A percentile compares a stretch with the other conserved stretches of the same genome.
Evolutionary conservation across 2,113 vertebrate species (phyloP).

Genomic region (Colossoma macropomum): DNA sequence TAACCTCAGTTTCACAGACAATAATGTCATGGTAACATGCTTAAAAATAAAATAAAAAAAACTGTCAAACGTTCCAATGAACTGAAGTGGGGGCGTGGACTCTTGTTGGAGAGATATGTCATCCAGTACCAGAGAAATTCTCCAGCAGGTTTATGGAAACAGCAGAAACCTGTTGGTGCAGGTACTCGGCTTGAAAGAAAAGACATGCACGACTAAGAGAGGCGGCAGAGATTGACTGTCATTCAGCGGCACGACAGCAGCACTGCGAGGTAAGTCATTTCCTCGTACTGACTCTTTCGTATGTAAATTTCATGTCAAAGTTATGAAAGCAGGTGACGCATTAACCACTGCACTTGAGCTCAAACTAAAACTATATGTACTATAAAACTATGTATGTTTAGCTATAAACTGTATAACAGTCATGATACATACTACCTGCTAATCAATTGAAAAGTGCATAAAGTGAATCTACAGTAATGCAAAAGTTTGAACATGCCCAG

Average conservation of each 20-base stretch:
- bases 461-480: too few species aligned
- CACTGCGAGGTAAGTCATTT: not conserved
- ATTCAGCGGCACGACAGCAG: not conserved
- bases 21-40: not conserved
- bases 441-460: too few species aligned
- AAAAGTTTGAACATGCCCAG: too few species aligned
- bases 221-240: not conserved
- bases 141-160: conserved; percentile 48
- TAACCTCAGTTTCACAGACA: not conserved
- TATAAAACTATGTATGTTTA: too few species aligned
- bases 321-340: not conserved
- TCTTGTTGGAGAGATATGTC: not conserved
- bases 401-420: too few species aligned
- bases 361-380: too few species aligned
- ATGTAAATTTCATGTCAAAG: not conserved
- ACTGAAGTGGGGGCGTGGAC: not conserved
- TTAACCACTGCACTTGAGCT: not conserved
- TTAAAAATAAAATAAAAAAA: not conserved
- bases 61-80: conserved; percentile 1
- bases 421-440: too few species aligned
- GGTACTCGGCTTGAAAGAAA: conserved; percentile 36
- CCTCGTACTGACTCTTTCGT: not conserved
- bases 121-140: conserved; percentile 53
- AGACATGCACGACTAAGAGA: conserved; percentile 18
- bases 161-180: conserved; percentile 58